phyloP scores from a whole-genome alignment of 2,888 invertebrate species.

The Tenthredo distinguenda region DNA sequence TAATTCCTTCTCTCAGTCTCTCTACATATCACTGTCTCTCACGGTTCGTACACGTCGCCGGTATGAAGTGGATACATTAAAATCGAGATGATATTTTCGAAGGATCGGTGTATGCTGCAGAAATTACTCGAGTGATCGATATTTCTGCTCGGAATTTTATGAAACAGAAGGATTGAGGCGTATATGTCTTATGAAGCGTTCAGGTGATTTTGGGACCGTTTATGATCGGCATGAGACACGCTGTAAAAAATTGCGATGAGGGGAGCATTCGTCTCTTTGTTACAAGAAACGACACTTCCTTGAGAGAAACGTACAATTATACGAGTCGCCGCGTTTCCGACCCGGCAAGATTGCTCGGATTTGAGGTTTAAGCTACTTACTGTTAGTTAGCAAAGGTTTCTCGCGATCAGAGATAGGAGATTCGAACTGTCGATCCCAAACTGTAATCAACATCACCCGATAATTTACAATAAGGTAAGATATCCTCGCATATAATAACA shows the following conservation, averaged over 20 bases:
- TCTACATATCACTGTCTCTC: constrained; percentile 12
- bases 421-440: constrained; percentile 6
- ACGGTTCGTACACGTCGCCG: background rate
- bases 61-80: background rate
- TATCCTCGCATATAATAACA: background rate
- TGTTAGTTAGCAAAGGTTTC: constrained; percentile 15
- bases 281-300: background rate
- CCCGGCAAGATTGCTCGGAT: background rate
- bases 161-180: background rate
- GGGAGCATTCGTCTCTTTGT: background rate
- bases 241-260: background rate
- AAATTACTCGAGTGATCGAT: background rate
- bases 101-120: background rate
- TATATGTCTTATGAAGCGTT: background rate
- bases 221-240: background rate
- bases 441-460: constrained; percentile 33
- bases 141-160: background rate
- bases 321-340: background rate
- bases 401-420: background rate
- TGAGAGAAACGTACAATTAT: background rate
- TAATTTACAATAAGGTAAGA: constrained; percentile 14
- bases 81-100: background rate
- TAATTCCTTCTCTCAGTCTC: constrained; percentile 28
- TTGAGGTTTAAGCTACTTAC: constrained; percentile 8
- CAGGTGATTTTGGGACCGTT: background rate